Percentiles rank a stretch among this genome's conserved stretches.
phyloP scores from a whole-genome alignment of 2,113 vertebrate species.

The Eclectus roratus region DNA sequence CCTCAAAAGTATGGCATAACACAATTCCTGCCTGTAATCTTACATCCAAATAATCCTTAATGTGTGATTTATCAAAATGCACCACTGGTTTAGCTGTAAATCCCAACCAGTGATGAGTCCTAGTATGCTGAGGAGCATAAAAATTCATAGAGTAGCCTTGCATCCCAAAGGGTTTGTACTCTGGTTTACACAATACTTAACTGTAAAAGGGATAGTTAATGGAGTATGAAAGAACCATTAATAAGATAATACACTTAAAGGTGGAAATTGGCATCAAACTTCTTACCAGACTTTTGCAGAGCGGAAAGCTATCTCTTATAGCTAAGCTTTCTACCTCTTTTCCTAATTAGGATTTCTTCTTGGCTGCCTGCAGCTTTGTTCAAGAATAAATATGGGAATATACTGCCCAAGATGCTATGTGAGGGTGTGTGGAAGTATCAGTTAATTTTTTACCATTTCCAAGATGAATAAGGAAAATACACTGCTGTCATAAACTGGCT shows the following conservation, averaged over 20 bases:
- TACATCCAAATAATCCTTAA: background rate
- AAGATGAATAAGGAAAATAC: background rate
- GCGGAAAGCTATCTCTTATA: background rate
- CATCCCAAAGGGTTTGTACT: background rate
- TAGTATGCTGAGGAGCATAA: background rate
- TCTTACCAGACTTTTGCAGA: background rate
- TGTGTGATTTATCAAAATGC: background rate
- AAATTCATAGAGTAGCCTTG: background rate
- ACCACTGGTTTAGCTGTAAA: rapidly evolving
- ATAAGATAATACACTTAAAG: background rate
- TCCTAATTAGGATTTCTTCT: background rate
- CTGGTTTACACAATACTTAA: background rate
- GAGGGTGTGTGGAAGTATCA: background rate
- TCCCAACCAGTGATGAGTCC: background rate
- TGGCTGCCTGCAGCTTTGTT: background rate
- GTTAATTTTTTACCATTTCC: background rate
- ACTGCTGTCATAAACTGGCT: background rate
- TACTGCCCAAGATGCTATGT: background rate
- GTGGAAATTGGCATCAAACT: background rate
- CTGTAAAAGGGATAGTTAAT: background rate
- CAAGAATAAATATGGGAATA: background rate
- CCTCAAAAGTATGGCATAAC: background rate
- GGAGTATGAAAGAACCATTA: background rate
- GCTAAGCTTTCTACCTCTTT: background rate
- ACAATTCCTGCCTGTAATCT: background rate